A percentile compares a stretch with the other conserved stretches of the same genome.
Conservation (phyloP, 2,113 vertebrate genomes). For the Orientallactaga bullata region DNA sequence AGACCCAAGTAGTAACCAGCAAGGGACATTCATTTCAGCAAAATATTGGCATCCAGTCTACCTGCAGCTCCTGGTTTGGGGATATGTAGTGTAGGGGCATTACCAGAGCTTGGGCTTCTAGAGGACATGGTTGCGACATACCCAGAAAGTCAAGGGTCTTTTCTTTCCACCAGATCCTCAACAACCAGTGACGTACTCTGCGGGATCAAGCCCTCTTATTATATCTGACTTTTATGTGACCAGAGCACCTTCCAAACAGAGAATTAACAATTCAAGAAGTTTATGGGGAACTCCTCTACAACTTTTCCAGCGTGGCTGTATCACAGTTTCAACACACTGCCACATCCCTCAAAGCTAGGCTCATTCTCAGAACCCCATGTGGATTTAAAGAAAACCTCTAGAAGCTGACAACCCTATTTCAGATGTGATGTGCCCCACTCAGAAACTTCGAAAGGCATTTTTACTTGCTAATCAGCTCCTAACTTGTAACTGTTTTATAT, state of each 20-base stretch:
- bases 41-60: neutral
- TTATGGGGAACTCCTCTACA: neutral
- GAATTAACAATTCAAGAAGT: neutral
- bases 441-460: conserved; percentile 6
- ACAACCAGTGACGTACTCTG: neutral
- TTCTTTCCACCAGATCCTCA: neutral
- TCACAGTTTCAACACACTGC: neutral
- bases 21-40: neutral
- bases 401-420: neutral
- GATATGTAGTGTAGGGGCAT: neutral
- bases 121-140: neutral
- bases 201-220: neutral
- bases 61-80: neutral
- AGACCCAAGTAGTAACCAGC: neutral
- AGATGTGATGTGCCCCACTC: neutral
- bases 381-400: neutral
- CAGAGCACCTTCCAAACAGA: neutral
- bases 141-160: neutral
- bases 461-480: neutral
- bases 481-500: neutral
- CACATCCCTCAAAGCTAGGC: neutral
- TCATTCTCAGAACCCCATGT: neutral
- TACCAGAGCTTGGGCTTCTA: neutral
- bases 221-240: neutral
- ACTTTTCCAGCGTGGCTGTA: neutral